Base-by-base conservation (phyloP, 2,888 invertebrate genomes). In the Corbicula japonica region DNA sequence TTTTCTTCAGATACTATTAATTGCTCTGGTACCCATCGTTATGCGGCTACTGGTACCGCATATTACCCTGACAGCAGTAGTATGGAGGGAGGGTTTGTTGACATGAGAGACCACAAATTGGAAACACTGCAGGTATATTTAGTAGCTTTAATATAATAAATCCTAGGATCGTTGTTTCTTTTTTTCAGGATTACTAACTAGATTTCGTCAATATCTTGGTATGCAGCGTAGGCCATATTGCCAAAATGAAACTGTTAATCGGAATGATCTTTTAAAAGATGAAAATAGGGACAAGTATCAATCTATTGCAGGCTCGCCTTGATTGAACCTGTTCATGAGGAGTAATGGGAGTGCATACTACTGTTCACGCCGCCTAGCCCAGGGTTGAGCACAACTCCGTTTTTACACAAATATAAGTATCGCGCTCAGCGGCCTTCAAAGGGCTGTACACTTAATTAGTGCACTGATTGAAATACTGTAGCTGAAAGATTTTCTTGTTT, bases 31-130 rank as follows among this genome's bases (percentile, higher is more conserved):
- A 56, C 61, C 6, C 82, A 73, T 54, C 65, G 76, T 21, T 81
- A 86, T 34, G 50, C 54, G 34, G 84, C 86, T 23, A 74, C 66
- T 28, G 85, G 86, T 2, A 86, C 86, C 5, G 85, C 48, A 1
- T 86, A 86, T 54, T 86, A 80, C 60, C 85, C 86, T 0, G 76
- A 76, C 35, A 54, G 62, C 52, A 75, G 77, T 65, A 69, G 83
- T 0, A 70, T 86, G 35, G 85, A 86, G 56, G 84, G 86, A 10
- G 86, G 85, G 5, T 85, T 76, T 50, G 66, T 80, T 12, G 86
- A 86, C 60, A 83, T 81, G 81, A 71, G 68, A 18, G 84, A 74
- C 6, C 68, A 71, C 6, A 70, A 44, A 21, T 66, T 86, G 3
- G 71, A 70, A 10, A 84, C 84, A 2, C 75, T 86, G 12, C 84